phyloP scores from a whole-genome alignment of 1,140 invertebrate genomes.

The Magallana ariakensis region DNA sequence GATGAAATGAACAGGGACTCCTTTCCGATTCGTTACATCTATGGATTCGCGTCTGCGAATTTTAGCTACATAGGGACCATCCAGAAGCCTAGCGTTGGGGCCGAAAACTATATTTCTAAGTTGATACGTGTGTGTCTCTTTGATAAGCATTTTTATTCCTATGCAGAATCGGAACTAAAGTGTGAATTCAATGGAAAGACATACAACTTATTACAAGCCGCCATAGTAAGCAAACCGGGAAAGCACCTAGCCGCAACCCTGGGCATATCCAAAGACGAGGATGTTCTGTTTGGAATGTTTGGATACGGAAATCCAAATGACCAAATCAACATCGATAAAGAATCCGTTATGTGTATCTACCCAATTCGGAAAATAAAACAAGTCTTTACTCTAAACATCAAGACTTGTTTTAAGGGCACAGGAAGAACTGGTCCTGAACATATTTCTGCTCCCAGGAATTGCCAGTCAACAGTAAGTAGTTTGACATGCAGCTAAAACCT shows the following conservation, averaged over 20 bases:
- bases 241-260: constrained; percentile 92
- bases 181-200: constrained; percentile 88
- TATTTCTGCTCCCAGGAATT: constrained; percentile 62
- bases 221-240: constrained; percentile 95
- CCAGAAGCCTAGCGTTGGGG: constrained; percentile 89
- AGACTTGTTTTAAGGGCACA: constrained; percentile 90
- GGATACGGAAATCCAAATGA: constrained; percentile 88
- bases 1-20: constrained; percentile 63
- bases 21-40: constrained; percentile 92
- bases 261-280: constrained; percentile 91
- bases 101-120: constrained; percentile 95
- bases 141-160: constrained; percentile 97
- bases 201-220: constrained; percentile 96
- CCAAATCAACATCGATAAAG: constrained; percentile 85
- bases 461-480: constrained; percentile 61
- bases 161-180: constrained; percentile 97
- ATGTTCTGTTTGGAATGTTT: constrained; percentile 96
- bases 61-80: constrained; percentile 99
- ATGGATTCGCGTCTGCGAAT: constrained; percentile 95
- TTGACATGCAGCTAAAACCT: no score
- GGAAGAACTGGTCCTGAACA: constrained; percentile 77
- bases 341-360: constrained; percentile 95
- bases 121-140: constrained; percentile 97
- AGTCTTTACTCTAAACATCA: constrained; percentile 99
- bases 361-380: constrained; percentile 93